Conservation (phyloP, 2,113 vertebrate species). For the Cervus canadensis region DNA sequence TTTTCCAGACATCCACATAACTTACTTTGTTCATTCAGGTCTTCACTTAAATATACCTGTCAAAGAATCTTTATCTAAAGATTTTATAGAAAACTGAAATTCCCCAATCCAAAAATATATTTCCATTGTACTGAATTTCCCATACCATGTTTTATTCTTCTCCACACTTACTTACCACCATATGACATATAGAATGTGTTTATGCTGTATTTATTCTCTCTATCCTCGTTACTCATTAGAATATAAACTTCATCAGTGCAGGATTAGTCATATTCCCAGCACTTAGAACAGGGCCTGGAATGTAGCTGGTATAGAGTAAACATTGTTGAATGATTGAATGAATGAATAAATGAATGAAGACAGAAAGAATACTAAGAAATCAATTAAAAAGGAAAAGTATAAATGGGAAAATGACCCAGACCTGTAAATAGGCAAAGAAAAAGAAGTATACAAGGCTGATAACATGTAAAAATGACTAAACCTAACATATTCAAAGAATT, state of each 20-base stretch:
- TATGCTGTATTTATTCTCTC: not conserved
- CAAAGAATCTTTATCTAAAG: not conserved
- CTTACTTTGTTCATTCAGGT: not conserved
- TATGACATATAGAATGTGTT: not conserved
- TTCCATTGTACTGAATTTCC: not conserved
- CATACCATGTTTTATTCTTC: not conserved
- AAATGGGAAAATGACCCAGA: not conserved
- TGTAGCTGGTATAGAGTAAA: not conserved
- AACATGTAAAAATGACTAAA: not conserved
- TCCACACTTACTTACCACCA: not conserved
- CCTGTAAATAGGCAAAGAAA: not conserved
- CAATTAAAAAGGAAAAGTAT: not conserved
- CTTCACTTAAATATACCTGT: not conserved
- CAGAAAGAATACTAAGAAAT: not conserved
- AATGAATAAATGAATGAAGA: not conserved
- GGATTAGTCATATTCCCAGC: not conserved
- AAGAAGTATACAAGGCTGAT: not conserved
- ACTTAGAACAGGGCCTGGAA: not conserved
- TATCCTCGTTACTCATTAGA: not conserved
- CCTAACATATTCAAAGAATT: not conserved
- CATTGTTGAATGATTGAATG: not conserved
- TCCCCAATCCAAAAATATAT: not conserved
- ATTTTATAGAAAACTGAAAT: not conserved
- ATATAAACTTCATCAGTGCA: not conserved
- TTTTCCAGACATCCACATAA: not conserved